A percentile compares a stretch with the other conserved stretches of the same genome.
Evolutionary conservation across 1,140 invertebrate species (phyloP).

Genomic region (Lepidurus apus): DNA sequence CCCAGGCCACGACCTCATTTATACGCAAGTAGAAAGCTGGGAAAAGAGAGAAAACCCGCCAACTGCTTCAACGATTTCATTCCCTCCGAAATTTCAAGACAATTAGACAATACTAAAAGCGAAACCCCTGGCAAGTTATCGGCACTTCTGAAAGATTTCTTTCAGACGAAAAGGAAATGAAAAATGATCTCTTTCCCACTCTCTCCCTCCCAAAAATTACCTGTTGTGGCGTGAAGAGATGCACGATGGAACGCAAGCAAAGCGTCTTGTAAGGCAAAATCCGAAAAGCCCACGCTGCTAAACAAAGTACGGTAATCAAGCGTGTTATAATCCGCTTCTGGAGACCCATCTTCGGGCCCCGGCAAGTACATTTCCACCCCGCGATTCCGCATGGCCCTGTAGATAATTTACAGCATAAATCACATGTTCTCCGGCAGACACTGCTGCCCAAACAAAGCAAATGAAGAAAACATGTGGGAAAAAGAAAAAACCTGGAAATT

Average conservation of each 20-base stretch:
- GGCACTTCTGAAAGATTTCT: not conserved
- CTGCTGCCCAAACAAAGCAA: not conserved
- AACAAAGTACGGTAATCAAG: slow-evolving; percentile 55
- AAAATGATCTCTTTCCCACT: too few species aligned
- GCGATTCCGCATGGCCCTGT: slow-evolving; percentile 92
- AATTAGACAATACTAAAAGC: too few species aligned
- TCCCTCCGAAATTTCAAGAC: too few species aligned
- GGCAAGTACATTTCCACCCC: slow-evolving; percentile 85
- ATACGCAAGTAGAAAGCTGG: too few species aligned
- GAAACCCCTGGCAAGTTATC: not conserved
- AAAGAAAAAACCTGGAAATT: slow-evolving; percentile 65
- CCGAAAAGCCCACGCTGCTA: slow-evolving; percentile 48
- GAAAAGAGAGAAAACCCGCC: too few species aligned
- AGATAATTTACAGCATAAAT: slow-evolving; percentile 38
- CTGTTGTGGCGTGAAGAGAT: slow-evolving; percentile 40
- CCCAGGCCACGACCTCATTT: too few species aligned
- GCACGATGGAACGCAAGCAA: slow-evolving; percentile 52
- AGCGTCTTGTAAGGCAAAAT: slow-evolving; percentile 42
- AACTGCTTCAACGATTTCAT: too few species aligned
- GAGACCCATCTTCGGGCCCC: slow-evolving; percentile 43
- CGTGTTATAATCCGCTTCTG: slow-evolving; percentile 37
- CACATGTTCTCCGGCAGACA: not conserved
- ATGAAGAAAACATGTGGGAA: not conserved
- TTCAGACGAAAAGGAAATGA: not conserved
- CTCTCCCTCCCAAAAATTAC: slow-evolving; percentile 25